Evolutionary conservation across 2,113 vertebrate genomes (phyloP).

Genomic region (Cromileptes altivelis): DNA sequence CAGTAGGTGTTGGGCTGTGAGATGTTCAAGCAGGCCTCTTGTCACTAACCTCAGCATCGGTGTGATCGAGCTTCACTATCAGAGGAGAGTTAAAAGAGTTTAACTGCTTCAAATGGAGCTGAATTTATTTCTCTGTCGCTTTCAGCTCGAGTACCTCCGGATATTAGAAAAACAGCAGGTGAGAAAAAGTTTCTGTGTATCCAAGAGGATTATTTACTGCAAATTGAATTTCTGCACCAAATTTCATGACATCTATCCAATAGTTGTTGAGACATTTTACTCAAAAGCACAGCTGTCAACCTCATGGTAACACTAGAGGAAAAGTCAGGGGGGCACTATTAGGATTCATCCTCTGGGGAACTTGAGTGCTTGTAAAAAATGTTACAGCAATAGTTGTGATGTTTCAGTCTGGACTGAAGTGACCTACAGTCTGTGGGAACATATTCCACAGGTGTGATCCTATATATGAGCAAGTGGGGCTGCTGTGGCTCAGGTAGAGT

Average conservation of each 20-base stretch:
- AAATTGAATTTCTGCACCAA: not conserved
- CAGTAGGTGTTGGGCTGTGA: not conserved
- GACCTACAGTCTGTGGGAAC: not conserved
- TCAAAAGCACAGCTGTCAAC: too few relatives aligned
- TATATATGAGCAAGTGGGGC: not conserved
- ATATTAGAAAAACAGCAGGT: not conserved
- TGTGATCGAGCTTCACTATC: not conserved
- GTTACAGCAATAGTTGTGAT: not conserved
- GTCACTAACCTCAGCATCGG: not conserved
- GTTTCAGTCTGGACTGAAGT: not conserved
- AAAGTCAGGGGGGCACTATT: too few relatives aligned
- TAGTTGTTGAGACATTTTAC: too few relatives aligned
- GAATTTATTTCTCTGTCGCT: not conserved
- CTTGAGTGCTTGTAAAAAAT: too few relatives aligned
- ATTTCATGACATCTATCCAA: too few relatives aligned
- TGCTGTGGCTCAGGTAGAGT: too few relatives aligned
- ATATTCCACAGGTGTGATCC: not conserved
- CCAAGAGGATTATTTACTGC: not conserved
- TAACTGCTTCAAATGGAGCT: slow-evolving; percentile 7
- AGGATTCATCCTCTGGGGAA: too few relatives aligned
- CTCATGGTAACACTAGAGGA: too few relatives aligned
- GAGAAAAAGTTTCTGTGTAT: not conserved
- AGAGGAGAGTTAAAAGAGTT: not conserved
- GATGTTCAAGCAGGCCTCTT: not conserved
- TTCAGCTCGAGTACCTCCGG: not conserved